phyloP scores from a whole-genome alignment of 2,888 invertebrate genomes.

The Melipona bicolor region DNA sequence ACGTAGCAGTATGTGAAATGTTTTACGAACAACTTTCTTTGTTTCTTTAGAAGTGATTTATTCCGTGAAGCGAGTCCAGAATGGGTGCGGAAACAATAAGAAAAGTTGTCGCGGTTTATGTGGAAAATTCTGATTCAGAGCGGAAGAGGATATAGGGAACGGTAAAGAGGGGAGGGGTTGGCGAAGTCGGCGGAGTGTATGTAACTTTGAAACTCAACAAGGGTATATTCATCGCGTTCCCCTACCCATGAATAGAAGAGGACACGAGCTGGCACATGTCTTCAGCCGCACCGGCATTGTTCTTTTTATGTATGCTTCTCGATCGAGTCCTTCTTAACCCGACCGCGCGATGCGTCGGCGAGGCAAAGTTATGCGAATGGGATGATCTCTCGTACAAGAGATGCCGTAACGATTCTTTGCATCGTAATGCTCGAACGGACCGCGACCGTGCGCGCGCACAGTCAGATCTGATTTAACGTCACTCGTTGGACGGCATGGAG shows the following conservation, averaged over 20 bases:
- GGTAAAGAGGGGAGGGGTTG: constrained; percentile 42
- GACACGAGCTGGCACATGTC: constrained; percentile 63
- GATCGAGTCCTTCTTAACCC: constrained; percentile 60
- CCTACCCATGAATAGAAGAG: constrained; percentile 62
- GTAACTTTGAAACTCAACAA: constrained; percentile 71
- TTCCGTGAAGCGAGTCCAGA: constrained; percentile 38
- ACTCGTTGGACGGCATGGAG: constrained; percentile 3
- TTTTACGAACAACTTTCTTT: constrained; percentile 13
- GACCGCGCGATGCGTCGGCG: background rate
- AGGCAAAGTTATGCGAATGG: constrained; percentile 41
- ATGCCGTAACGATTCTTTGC: constrained; percentile 53
- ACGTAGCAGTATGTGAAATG: background rate
- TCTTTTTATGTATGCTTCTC: constrained; percentile 54
- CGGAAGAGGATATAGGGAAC: constrained; percentile 62
- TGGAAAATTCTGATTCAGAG: constrained; percentile 64
- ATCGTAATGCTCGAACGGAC: constrained; percentile 35
- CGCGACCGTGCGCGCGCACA: constrained; percentile 15
- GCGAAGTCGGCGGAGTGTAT: constrained; percentile 59
- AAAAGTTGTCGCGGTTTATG: constrained; percentile 61
- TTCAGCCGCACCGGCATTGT: constrained; percentile 56
- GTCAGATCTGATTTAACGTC: constrained; percentile 39
- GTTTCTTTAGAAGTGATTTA: constrained; percentile 52
- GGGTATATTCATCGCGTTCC: constrained; percentile 67
- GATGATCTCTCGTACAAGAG: constrained; percentile 42
- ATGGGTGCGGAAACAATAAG: constrained; percentile 50